Conservation (phyloP, 2,113 vertebrate species). For the Stigmatopora argus region DNA sequence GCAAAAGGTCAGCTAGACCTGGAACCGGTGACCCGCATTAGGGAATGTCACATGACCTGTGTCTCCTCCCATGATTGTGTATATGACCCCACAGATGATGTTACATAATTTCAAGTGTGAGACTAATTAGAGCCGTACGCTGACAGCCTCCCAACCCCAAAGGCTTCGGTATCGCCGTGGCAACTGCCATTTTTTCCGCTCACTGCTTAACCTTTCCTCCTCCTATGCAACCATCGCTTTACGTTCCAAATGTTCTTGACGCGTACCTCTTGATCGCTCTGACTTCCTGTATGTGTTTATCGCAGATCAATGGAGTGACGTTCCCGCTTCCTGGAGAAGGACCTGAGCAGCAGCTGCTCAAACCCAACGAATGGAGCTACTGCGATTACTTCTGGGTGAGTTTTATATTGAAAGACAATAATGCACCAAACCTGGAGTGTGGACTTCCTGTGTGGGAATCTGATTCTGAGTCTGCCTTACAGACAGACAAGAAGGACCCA, state of each 20-base stretch:
- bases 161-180: not conserved
- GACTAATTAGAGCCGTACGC: not conserved
- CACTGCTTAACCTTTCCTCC: not conserved
- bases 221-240: not conserved
- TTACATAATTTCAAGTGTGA: not conserved
- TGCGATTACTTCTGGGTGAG: conserved; percentile 99
- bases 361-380: conserved; percentile 96
- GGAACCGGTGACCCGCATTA: too few relatives aligned
- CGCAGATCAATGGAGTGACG: conserved; percentile 92
- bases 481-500: conserved; percentile 91
- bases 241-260: not conserved
- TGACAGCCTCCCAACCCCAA: not conserved
- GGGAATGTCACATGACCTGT: not conserved
- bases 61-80: not conserved
- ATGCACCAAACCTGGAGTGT: not conserved
- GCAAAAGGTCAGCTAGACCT: too few relatives aligned
- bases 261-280: not conserved
- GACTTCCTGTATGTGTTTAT: not conserved
- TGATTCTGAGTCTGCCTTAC: conserved; percentile 31
- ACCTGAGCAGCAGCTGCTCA: conserved; percentile 93
- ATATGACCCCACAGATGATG: not conserved
- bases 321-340: conserved; percentile 88
- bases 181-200: not conserved
- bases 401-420: not conserved
- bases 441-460: not conserved